Evolutionary conservation across 2,113 vertebrate species (phyloP), one percentile per base, ranked within the genome.

Genomic region (Myxocyprinus asiaticus): DNA sequence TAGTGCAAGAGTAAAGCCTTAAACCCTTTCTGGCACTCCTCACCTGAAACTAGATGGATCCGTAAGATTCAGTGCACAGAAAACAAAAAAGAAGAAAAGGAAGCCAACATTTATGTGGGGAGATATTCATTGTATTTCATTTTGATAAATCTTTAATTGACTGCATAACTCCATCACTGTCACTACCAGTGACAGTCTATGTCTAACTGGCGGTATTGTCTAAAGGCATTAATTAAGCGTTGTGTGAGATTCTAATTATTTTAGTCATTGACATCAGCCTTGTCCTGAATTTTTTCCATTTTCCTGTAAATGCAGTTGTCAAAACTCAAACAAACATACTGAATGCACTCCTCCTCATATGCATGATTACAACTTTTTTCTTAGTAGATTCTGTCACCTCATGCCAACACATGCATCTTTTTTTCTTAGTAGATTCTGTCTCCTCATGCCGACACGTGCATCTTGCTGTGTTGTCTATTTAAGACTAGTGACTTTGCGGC

Each of bases 141-240:
- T 44, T 71, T 66, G 33, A 67, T 67, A 51, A 59, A 82, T 72
- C 12, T 70, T 65, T 59, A 44, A 79, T 75, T 69, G 65, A 70
- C 65, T 33, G 50, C 58, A 58, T 51, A 44, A 56, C 65, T 51
- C 8, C n/a, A 10, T 80, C 66, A 50, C 43, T 12, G 76, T 33
- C 22, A 33, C 22, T 33, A 1, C 22, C 64, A n/a, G 43, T 78
- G 81, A 79, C 70, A 77, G 74, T 72, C 73, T 63, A 8, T 55
- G 53, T 81, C 72, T 77, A 48, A 51, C 45, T 78, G 69, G 15
- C 68, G 45, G 64, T 22, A 47, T 78, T 69, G 55, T 63, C 64
- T 78, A 15, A 67, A 58, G 53, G 33, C 58, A 64, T 75, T 79
- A 83, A 79, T 79, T 75, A 76, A 73, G 64, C 53, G 9, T 22